A percentile compares a stretch with the other conserved stretches of the same genome.
These are phyloP conservation scores for Zeuzera pyrina DNA, from an alignment of 2,888 invertebrate species.

Conservation along the genomic window DNA sequence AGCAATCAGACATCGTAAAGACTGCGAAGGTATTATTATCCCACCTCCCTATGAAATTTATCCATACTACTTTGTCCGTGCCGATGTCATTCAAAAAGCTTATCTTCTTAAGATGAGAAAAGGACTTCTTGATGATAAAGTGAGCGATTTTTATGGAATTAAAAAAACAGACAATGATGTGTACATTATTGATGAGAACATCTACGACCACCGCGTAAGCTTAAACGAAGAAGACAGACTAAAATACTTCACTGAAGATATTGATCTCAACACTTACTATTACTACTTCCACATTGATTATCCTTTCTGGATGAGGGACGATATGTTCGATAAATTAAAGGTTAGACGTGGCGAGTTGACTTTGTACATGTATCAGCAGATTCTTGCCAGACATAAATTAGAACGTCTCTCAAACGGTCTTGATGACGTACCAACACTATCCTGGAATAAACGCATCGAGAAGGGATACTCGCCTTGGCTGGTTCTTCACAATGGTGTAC, in stretches of 20 bases:
- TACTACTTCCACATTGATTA: conserved; percentile 74
- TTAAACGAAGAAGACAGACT: conserved; percentile 71
- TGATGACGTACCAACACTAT: conserved; percentile 53
- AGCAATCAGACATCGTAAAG: conserved; percentile 65
- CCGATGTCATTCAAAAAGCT: conserved; percentile 75
- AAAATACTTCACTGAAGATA: conserved; percentile 78
- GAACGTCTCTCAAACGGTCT: conserved; percentile 68
- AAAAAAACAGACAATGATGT: conserved; percentile 61
- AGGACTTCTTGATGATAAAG: conserved; percentile 55
- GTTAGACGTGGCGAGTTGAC: conserved; percentile 68
- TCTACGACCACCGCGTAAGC: conserved; percentile 70
- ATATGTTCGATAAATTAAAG: conserved; percentile 42
- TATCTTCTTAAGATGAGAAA: conserved; percentile 66
- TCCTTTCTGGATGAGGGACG: conserved; percentile 76
- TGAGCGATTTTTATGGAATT: conserved; percentile 67
- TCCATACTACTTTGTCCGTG: conserved; percentile 78
- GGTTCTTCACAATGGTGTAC: conserved; percentile 67
- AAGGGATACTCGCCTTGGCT: conserved; percentile 74
- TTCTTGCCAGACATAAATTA: conserved; percentile 74
- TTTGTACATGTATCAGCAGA: conserved; percentile 76
- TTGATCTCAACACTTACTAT: conserved; percentile 76
- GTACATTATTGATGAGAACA: conserved; percentile 77
- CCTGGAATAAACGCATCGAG: conserved; percentile 52
- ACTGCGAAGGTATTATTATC: conserved; percentile 62
- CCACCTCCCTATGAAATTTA: conserved; percentile 74